Base-by-base conservation (phyloP, 2,888 invertebrate species). In the Allophyes oxyacanthae region DNA sequence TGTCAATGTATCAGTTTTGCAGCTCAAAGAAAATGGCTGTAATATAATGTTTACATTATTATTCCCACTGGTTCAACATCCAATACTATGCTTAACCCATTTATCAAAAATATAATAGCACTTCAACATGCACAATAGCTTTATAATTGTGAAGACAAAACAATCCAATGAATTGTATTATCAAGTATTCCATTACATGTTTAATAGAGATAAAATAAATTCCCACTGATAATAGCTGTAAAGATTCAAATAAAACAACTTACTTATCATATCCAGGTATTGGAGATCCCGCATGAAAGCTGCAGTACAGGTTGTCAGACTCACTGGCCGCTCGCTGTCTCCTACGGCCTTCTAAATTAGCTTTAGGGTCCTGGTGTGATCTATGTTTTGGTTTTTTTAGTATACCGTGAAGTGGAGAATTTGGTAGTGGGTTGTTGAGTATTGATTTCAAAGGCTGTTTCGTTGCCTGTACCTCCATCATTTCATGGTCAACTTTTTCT, bases 361-460 rank as follows among this genome's bases (percentile, higher is more conserved):
- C 55, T 74, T 87, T 91, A 4, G 81, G 54, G 6, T 92, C 93
- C 37, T 85, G 86, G 60, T 88, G 85, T 5, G 72, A 61, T 66
- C 82, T 88, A 54, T 69, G 83, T 74, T 92, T 94, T 10, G 94
- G 91, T 75, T 94, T 94, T 57, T 94, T 94, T 20, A 94, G 78
- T 70, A 94, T 94, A 28, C 93, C 85, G 44, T 85, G 91, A 5
- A 90, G 89, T 2, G 89, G 86, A 9, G 91, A 85, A 75, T 85
- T 92, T 41, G 86, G 84, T 64, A 89, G 53, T 1, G 92, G 87
- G 62, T 93, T 92, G 71, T 94, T 94, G 66, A 94, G 90, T 88
- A 94, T 94, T 72, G 94, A 91, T 79, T 94, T 94, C 48, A 94
- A 72, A 1, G 94, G 94, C 64, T 90, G 92, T 69, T 94, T 94